phyloP scores from a whole-genome alignment of 1,140 invertebrate species.

The Theocolax elegans region DNA sequence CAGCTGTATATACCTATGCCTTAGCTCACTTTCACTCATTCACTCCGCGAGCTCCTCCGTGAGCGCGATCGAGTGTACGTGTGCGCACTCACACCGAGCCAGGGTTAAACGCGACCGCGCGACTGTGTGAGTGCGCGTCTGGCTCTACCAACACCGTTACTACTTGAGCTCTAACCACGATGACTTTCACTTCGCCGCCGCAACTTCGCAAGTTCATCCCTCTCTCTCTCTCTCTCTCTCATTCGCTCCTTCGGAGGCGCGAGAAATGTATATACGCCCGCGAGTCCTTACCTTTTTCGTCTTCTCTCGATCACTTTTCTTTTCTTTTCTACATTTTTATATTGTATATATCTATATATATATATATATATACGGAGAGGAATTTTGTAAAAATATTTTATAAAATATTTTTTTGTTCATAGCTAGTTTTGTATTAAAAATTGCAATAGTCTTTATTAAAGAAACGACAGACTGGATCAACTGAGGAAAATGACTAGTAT shows the following conservation, averaged over 20 bases:
- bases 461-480: no score
- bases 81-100: not conserved
- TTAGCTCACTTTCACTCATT: slow-evolving; percentile 47
- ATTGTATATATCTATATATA: no score
- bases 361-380: no score
- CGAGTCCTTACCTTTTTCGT: no score
- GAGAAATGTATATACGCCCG: not conserved
- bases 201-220: slow-evolving; percentile 4
- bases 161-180: slow-evolving; percentile 13
- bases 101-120: not conserved
- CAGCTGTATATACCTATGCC: not conserved
- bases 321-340: no score
- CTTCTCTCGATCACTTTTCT: no score
- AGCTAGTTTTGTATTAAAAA: no score
- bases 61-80: no score
- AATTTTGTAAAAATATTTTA: no score
- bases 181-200: slow-evolving; percentile 42
- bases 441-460: no score
- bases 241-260: not conserved
- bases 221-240: not conserved
- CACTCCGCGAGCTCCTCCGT: slow-evolving; percentile 12
- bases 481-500: no score
- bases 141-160: not conserved
- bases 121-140: not conserved
- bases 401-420: no score